Percentiles rank a stretch among this genome's conserved stretches.
Conservation (phyloP, 2,797 vertebrate genomes). For the Pipistrellus kuhlii region DNA sequence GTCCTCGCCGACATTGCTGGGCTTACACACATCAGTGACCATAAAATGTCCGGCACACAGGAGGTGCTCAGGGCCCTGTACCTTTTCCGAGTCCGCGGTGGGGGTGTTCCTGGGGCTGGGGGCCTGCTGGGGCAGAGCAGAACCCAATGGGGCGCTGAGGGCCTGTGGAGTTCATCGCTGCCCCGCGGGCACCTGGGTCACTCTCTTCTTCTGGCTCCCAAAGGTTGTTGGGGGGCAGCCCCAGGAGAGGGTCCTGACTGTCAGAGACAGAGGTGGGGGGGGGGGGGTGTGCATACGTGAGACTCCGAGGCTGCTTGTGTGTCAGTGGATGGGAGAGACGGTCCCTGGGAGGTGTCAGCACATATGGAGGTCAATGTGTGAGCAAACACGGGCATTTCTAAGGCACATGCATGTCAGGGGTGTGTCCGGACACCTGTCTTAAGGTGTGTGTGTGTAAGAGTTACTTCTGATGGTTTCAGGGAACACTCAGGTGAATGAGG, state of each 20-base stretch:
- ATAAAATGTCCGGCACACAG: not conserved
- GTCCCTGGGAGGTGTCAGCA: not conserved
- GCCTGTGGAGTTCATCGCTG: not conserved
- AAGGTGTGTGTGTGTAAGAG: not conserved
- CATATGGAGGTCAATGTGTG: fast-evolving
- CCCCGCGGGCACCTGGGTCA: too few species aligned
- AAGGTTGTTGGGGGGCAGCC: not conserved
- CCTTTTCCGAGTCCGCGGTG: not conserved
- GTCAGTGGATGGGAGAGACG: not conserved
- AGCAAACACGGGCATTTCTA: not conserved
- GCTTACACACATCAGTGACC: fast-evolving
- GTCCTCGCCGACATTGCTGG: not conserved
- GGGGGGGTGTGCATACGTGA: fast-evolving
- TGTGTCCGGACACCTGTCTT: not conserved
- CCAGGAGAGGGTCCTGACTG: not conserved
- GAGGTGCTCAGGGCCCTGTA: not conserved
- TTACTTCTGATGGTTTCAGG: not conserved
- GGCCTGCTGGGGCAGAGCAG: not conserved
- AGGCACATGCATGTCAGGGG: not conserved
- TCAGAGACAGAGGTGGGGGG: fast-evolving
- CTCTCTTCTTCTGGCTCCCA: not conserved
- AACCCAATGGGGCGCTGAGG: not conserved
- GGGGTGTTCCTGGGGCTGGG: too few species aligned
- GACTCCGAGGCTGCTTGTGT: not conserved
- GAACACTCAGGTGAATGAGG: not conserved